These are phyloP conservation scores for Rhaphigaster nebulosa DNA, from an alignment of 2,888 invertebrate species.

Conservation along the genomic window DNA sequence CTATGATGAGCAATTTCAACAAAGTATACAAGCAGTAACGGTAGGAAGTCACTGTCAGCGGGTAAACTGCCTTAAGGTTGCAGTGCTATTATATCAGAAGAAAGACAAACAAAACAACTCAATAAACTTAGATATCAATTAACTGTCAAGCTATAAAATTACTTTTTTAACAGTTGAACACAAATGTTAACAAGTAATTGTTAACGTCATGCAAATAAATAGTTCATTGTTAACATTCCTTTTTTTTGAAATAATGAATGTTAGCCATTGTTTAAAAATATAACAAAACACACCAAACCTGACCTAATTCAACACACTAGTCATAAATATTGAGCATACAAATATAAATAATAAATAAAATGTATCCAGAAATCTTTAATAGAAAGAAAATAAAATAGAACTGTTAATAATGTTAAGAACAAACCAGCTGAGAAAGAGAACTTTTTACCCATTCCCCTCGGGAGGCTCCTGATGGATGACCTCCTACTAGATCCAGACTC, in stretches of 20 bases:
- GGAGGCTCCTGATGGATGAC: conserved; percentile 63
- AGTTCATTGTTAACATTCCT: background rate
- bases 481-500: conserved; percentile 59
- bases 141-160: too few species aligned
- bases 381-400: conserved; percentile 34
- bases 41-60: too few species aligned
- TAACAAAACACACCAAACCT: background rate
- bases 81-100: too few species aligned
- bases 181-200: too few species aligned
- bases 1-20: too few species aligned
- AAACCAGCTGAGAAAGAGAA: conserved; percentile 66
- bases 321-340: background rate
- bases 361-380: background rate
- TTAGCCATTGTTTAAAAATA: background rate
- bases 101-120: too few species aligned
- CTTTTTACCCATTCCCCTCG: conserved; percentile 66
- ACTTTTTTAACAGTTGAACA: too few species aligned
- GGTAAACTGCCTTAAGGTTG: too few species aligned
- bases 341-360: conserved; percentile 4
- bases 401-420: conserved; percentile 64
- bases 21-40: too few species aligned
- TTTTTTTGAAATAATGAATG: background rate
- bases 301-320: background rate
- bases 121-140: too few species aligned
- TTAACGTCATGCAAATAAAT: background rate